These are phyloP conservation scores for Sminthopsis crassicaudata DNA, from an alignment of 2,113 vertebrate species.

Conservation along the genomic window DNA sequence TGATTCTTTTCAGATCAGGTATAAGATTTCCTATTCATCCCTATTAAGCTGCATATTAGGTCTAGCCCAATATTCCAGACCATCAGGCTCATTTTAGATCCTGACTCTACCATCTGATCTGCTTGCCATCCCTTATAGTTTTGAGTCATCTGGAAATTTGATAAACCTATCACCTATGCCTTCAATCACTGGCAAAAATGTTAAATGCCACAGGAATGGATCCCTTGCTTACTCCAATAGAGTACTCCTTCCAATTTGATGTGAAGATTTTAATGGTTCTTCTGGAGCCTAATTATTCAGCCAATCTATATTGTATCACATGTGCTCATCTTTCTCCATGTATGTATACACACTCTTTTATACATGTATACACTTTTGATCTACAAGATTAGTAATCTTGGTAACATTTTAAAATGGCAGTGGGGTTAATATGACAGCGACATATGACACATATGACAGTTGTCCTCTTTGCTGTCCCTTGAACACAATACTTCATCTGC, in stretches of 20 bases:
- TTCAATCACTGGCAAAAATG: not conserved
- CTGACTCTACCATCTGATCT: not conserved
- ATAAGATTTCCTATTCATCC: not conserved
- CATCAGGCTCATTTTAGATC: not conserved
- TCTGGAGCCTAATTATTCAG: not conserved
- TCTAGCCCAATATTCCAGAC: not conserved
- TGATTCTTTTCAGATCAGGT: not conserved
- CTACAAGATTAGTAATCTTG: not conserved
- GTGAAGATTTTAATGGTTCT: not conserved
- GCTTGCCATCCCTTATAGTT: not conserved
- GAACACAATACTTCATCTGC: not conserved
- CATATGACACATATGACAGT: no score
- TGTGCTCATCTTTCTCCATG: not conserved
- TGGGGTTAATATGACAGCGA: not conserved
- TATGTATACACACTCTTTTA: not conserved
- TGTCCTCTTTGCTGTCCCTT: not conserved
- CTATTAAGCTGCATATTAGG: not conserved
- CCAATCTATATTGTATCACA: not conserved
- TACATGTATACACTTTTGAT: not conserved
- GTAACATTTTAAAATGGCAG: not conserved
- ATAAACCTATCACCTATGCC: not conserved
- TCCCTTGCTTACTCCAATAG: not conserved
- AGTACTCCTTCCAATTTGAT: not conserved
- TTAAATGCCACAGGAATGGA: not conserved
- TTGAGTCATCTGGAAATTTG: not conserved